Percentiles rank a stretch among this genome's conserved stretches.
Conservation (phyloP, 2,888 invertebrate species). For the Pollenia amentaria region DNA sequence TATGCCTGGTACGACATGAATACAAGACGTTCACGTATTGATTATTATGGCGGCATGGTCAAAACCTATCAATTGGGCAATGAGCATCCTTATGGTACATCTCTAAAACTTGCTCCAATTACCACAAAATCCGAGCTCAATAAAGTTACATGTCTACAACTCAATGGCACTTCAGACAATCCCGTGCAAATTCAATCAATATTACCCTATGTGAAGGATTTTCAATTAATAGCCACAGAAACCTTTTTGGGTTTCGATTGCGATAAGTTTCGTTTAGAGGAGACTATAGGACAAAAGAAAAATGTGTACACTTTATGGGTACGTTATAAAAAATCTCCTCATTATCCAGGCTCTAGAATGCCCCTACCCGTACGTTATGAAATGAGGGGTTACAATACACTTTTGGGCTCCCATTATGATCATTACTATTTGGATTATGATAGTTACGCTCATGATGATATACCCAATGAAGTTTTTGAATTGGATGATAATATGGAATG, state of each 20-base stretch:
- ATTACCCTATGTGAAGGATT: slow-evolving; percentile 92
- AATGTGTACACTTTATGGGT: slow-evolving; percentile 97
- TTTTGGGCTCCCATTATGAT: slow-evolving; percentile 98
- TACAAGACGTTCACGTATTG: slow-evolving; percentile 92
- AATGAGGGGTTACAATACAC: slow-evolving; percentile 96
- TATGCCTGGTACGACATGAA: slow-evolving; percentile 93
- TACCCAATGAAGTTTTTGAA: slow-evolving; percentile 89
- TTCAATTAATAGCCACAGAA: slow-evolving; percentile 89
- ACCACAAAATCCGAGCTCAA: slow-evolving; percentile 91
- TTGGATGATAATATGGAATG: slow-evolving; percentile 88
- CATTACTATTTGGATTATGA: slow-evolving; percentile 95
- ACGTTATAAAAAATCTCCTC: slow-evolving; percentile 88
- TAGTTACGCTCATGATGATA: slow-evolving; percentile 88
- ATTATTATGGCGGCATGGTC: slow-evolving; percentile 98
- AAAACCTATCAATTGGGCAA: slow-evolving; percentile 92
- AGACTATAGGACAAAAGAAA: slow-evolving; percentile 90
- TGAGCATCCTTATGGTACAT: slow-evolving; percentile 88
- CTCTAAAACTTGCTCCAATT: slow-evolving; percentile 93
- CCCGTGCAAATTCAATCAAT: slow-evolving; percentile 90
- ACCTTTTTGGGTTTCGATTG: slow-evolving; percentile 89
- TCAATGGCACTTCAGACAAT: slow-evolving; percentile 89
- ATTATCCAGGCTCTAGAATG: slow-evolving; percentile 84
- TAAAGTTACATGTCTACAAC: slow-evolving; percentile 91
- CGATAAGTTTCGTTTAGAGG: slow-evolving; percentile 91
- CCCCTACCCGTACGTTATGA: slow-evolving; percentile 93